phyloP scores from a whole-genome alignment of 2,113 vertebrate species.

The Sturnus vulgaris region DNA sequence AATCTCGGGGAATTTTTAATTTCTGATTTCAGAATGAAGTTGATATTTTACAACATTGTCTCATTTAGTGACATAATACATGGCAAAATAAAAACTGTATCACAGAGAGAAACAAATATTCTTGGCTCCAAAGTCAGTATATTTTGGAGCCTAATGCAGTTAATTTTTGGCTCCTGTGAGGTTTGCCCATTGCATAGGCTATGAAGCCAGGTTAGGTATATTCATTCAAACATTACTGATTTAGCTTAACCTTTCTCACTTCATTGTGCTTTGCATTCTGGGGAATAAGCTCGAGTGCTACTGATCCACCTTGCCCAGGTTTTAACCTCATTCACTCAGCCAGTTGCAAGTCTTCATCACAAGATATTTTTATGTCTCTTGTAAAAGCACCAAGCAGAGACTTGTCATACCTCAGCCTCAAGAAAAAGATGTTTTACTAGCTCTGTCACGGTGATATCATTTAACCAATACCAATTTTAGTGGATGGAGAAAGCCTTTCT shows the following conservation, averaged over 20 bases:
- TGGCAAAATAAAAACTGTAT: not conserved
- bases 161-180: not conserved
- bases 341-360: not conserved
- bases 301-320: not conserved
- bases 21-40: not conserved
- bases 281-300: not conserved
- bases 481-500: not conserved
- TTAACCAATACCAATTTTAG: not conserved
- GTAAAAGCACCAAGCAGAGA: not conserved
- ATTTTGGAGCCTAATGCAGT: not conserved
- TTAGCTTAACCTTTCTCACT: not conserved
- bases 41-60: not conserved
- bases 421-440: not conserved
- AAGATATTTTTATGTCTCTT: slow-evolving; percentile 1
- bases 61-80: not conserved
- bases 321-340: not conserved
- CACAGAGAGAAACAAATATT: not conserved
- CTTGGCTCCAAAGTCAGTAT: not conserved
- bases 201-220: not conserved
- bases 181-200: not conserved
- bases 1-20: not conserved
- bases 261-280: not conserved
- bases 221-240: not conserved
- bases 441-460: not conserved
- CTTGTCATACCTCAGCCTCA: not conserved